Base-by-base conservation (phyloP, 2,113 vertebrate species). In the Actenoides hombroni region DNA sequence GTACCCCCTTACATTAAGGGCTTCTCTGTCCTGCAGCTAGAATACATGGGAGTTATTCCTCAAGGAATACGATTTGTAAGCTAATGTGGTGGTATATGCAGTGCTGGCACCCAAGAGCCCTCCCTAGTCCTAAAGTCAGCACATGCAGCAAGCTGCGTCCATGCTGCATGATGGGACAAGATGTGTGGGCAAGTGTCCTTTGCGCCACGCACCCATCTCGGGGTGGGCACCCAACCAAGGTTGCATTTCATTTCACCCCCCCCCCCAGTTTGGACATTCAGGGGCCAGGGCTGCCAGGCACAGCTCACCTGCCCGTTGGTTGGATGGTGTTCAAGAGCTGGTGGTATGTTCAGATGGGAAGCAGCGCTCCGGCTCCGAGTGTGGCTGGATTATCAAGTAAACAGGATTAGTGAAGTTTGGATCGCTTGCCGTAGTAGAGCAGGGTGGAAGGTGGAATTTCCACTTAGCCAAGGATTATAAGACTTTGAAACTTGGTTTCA, bases 361-460 rank as follows among this genome's bases (percentile, higher is more conserved):
- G 29, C 56, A 35, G 28, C 0, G 0, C n/a, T 61, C 39, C 1
- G 2, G 53, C 19, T 42, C 13, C 0, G 4, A 61, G 60, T 25
- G 33, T 46, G 56, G 33, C 53, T 39, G 83, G 51, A 73, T 94
- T 76, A 33, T 25, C 61, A 76, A 49, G 53, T 13, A 61, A 86
- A 81, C 29, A 92, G 44, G 48, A 49, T 42, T 49, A 86, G 48
- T 4, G 3, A 54, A 79, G 42, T 57, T 6, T 91, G 74, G 57
- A 83, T 78, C 5, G 0, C 37, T 92, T 76, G 37, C 74, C 53
- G 51, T 10, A 68, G 77, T 40, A 78, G 51, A 16, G 79, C 37
- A 65, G 69, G 35, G 44, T 63, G n/a, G 54, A 94, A 88, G 80
- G 67, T 86, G 63, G 77, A 92, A 89, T 76, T 95, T 95, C 74